phyloP scores from a whole-genome alignment of 2,113 vertebrate species.

The Burhinus oedicnemus region DNA sequence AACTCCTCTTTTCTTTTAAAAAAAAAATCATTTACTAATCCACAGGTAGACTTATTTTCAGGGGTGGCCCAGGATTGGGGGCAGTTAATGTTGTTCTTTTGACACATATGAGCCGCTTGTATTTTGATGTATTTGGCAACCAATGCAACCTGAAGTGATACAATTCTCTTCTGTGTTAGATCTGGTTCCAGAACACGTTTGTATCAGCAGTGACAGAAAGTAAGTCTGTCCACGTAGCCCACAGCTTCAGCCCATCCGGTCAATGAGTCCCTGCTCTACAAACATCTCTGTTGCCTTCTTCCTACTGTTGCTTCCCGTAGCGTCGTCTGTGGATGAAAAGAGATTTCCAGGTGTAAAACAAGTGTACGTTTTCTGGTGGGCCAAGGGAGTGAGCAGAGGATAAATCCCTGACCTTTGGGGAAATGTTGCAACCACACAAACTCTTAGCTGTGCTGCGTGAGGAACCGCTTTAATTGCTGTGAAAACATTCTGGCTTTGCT shows the following conservation, averaged over 20 bases:
- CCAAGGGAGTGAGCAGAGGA: not conserved
- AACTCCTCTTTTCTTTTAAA: not conserved
- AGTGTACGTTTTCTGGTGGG: not conserved
- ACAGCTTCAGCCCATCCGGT: not conserved
- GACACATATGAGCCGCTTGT: not conserved
- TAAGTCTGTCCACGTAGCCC: rapidly evolving
- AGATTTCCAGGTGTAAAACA: not conserved
- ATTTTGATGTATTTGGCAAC: not conserved
- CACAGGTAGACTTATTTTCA: not conserved
- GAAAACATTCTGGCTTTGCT: not conserved
- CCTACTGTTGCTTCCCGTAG: not conserved
- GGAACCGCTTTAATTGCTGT: not conserved
- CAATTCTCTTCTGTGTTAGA: not conserved
- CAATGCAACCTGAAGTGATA: not conserved
- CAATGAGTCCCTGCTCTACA: not conserved
- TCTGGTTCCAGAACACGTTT: not conserved
- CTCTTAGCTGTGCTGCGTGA: not conserved
- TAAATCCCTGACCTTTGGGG: not conserved
- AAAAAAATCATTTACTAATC: not conserved
- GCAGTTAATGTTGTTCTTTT: not conserved
- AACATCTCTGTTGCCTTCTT: not conserved
- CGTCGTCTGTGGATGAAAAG: rapidly evolving
- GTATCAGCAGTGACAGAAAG: not conserved
- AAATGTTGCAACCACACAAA: not conserved
- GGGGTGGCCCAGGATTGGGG: not conserved